A percentile compares a stretch with the other conserved stretches of the same genome.
phyloP scores from a whole-genome alignment of 92 coral and sea anemone species.

The Nematostella vectensis region DNA sequence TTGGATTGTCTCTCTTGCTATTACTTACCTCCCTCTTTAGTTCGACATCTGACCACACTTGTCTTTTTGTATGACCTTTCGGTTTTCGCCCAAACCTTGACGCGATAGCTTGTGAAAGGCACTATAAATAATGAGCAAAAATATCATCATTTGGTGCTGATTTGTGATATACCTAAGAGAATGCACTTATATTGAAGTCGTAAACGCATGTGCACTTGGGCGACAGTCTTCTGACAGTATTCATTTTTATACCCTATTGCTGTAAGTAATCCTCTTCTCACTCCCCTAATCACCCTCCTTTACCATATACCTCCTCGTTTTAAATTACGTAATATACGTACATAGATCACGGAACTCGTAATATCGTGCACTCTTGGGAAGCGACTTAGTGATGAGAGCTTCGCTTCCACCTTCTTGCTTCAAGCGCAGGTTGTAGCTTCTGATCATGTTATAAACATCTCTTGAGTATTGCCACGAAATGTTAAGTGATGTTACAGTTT shows the following conservation, averaged over 20 bases:
- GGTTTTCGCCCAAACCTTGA: slow-evolving; percentile 31
- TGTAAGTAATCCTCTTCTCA: too few relatives aligned
- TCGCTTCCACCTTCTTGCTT: slow-evolving; percentile 7
- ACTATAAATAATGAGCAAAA: slow-evolving; percentile 8
- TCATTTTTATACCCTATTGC: too few relatives aligned
- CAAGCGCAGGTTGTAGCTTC: slow-evolving; percentile 8
- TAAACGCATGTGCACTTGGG: too few relatives aligned
- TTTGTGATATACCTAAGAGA: too few relatives aligned
- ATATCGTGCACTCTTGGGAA: slow-evolving; percentile 15
- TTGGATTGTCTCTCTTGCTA: too few relatives aligned
- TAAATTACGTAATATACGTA: slow-evolving; percentile 2
- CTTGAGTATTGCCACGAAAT: slow-evolving; percentile 29
- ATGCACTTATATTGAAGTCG: too few relatives aligned
- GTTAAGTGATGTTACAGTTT: slow-evolving; percentile 23
- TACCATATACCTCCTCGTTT: too few relatives aligned
- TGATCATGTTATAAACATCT: slow-evolving; percentile 6
- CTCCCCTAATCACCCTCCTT: too few relatives aligned
- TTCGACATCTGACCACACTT: slow-evolving; percentile 29
- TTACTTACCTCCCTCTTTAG: slow-evolving; percentile 44
- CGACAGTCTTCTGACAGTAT: too few relatives aligned
- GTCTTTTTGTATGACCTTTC: slow-evolving; percentile 8
- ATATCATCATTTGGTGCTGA: too few relatives aligned
- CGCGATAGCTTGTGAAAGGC: slow-evolving; percentile 28
- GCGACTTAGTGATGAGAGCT: neutral
- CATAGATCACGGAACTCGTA: slow-evolving; percentile 16